phyloP scores from a whole-genome alignment of 2,797 vertebrate genomes.

The Neomorphus geoffroyi region DNA sequence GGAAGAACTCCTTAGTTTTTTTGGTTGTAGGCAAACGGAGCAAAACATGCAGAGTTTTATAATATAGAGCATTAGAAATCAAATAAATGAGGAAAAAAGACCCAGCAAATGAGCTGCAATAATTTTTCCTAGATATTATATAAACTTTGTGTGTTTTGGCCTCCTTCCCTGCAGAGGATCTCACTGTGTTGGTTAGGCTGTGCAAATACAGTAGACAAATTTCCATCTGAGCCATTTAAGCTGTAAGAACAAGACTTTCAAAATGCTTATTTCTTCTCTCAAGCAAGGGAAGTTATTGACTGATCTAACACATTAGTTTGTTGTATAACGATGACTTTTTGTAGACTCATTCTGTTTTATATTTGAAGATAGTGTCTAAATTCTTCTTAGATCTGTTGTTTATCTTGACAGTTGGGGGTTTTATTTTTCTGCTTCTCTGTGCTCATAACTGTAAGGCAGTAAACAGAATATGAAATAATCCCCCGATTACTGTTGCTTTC shows the following conservation, averaged over 20 bases:
- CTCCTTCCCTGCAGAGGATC: not conserved
- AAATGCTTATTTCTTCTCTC: not conserved
- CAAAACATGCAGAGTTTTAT: not conserved
- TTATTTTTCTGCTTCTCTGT: not conserved
- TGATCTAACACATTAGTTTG: not conserved
- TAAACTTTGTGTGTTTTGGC: not conserved
- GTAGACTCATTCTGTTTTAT: not conserved
- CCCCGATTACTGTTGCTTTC: not conserved
- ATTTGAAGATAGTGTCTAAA: not conserved
- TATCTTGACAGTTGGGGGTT: not conserved
- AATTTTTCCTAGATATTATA: not conserved
- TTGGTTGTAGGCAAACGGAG: not conserved
- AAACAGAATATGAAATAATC: conserved; percentile 6
- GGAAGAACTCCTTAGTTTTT: not conserved
- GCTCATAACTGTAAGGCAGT: not conserved
- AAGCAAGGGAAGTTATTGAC: not conserved
- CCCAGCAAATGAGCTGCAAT: not conserved
- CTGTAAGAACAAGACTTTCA: not conserved
- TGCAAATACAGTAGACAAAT: not conserved
- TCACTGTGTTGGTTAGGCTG: not conserved
- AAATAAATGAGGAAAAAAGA: not conserved
- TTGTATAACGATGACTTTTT: not conserved
- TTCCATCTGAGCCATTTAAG: not conserved
- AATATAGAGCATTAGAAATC: not conserved
- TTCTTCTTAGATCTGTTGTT: conserved; percentile 20